These are phyloP conservation scores for Pollenia amentaria DNA, from an alignment of 2,888 invertebrate species.

Conservation along the genomic window DNA sequence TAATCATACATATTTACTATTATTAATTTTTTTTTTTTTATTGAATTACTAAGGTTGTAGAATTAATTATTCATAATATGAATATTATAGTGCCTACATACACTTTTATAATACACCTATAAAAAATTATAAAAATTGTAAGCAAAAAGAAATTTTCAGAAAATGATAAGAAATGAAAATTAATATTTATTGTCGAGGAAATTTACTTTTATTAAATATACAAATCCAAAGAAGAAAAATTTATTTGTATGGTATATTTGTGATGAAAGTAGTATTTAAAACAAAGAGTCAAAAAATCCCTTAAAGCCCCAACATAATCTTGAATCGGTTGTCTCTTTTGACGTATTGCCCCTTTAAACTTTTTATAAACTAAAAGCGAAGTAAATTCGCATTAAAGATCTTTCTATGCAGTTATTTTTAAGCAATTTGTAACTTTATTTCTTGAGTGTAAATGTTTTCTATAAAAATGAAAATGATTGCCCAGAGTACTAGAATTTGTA, in stretches of 20 bases:
- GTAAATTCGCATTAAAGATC: no score
- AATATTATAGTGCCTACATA: slow-evolving; percentile 15
- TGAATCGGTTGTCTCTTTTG: no score
- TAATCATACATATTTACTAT: slow-evolving; percentile 47
- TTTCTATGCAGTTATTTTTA: no score
- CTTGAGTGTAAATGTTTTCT: not conserved
- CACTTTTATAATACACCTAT: slow-evolving; percentile 10
- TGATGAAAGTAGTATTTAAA: no score
- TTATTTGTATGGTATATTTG: no score
- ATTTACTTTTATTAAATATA: no score
- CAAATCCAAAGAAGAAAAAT: no score
- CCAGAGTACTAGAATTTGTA: not conserved
- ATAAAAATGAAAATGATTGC: slow-evolving; percentile 17
- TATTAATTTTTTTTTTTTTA: slow-evolving; percentile 45
- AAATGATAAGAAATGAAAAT: not conserved
- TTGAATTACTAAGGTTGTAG: slow-evolving; percentile 58
- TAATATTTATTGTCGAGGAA: no score
- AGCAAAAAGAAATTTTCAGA: not conserved
- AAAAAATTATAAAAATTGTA: slow-evolving; percentile 23
- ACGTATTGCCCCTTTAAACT: no score
- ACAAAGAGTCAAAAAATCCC: no score
- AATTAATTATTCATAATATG: slow-evolving; percentile 52
- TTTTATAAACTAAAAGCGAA: no score
- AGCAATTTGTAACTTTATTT: not conserved
- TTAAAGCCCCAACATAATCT: no score